These are phyloP conservation scores for Hyposoter dolosus DNA, from an alignment of 2,888 invertebrate species.

Conservation along the genomic window DNA sequence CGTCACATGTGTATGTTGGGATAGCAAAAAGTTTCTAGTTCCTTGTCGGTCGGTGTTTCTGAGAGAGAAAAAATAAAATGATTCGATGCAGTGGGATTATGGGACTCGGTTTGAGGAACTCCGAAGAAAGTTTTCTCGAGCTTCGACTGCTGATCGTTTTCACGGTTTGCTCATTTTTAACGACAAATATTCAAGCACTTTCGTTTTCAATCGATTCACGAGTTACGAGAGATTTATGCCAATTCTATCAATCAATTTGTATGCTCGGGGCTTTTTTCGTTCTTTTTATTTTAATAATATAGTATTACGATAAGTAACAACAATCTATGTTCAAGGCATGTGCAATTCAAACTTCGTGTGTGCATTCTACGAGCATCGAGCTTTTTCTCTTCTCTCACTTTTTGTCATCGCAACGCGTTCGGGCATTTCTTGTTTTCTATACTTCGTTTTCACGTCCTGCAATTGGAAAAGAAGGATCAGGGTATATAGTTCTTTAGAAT, in stretches of 20 bases:
- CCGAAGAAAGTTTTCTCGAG: neutral
- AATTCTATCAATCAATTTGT: constrained; percentile 72
- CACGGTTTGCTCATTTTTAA: neutral
- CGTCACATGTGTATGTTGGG: neutral
- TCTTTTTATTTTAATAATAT: constrained; percentile 70
- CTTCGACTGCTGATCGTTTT: neutral
- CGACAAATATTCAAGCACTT: neutral
- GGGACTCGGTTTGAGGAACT: neutral
- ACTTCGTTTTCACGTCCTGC: constrained; percentile 66
- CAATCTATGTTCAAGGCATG: constrained; percentile 77
- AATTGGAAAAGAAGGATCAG: constrained; percentile 71
- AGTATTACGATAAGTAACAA: constrained; percentile 80
- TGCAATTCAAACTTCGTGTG: constrained; percentile 70
- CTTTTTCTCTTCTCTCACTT: constrained; percentile 28
- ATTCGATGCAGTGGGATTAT: neutral
- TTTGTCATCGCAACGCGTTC: constrained; percentile 60
- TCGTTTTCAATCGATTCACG: neutral
- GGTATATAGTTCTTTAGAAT: constrained; percentile 23
- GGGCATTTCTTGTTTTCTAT: neutral
- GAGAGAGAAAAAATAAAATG: neutral
- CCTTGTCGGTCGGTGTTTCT: neutral
- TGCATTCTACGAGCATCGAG: constrained; percentile 31
- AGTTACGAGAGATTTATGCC: constrained; percentile 15
- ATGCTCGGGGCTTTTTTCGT: constrained; percentile 52
- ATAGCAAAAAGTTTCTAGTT: neutral